Evolutionary conservation across 1,140 invertebrate genomes (phyloP).

Genomic region (Drosophila eugracilis): DNA sequence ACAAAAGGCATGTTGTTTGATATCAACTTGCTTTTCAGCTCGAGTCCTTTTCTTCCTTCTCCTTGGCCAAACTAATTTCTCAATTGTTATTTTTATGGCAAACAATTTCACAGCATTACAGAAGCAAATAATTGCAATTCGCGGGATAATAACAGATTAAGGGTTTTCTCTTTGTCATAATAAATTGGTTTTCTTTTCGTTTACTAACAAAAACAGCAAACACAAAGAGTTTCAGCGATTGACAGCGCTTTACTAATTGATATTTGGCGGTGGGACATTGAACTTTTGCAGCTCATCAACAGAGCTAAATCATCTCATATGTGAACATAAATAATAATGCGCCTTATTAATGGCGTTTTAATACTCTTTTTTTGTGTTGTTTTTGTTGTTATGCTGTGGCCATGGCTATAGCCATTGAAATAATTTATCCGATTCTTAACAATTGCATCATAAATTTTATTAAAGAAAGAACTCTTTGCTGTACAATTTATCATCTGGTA

Average conservation of each 20-base stretch:
- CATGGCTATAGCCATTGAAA: conserved; percentile 60
- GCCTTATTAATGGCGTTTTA: conserved; percentile 50
- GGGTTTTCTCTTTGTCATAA: conserved; percentile 35
- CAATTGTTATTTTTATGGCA: conserved; percentile 63
- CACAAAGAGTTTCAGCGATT: conserved; percentile 10
- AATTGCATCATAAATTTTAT: conserved; percentile 77
- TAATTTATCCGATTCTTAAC: conserved; percentile 64
- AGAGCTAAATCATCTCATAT: background rate
- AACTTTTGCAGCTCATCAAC: conserved; percentile 11
- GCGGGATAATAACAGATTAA: conserved; percentile 73
- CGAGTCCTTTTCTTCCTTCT: background rate
- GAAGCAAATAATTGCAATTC: conserved; percentile 45
- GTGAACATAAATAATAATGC: conserved; percentile 26
- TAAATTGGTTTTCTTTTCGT: conserved; percentile 34
- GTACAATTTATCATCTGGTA: conserved; percentile 77
- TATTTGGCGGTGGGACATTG: conserved; percentile 29
- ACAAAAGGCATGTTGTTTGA: conserved; percentile 82
- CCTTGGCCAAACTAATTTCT: conserved; percentile 54
- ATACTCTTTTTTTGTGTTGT: conserved; percentile 13
- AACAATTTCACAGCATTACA: conserved; percentile 74
- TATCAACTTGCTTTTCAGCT: conserved; percentile 45
- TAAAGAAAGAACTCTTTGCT: conserved; percentile 69
- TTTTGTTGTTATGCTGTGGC: no score
- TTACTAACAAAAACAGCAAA: no score
- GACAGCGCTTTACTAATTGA: conserved; percentile 32